Percentiles rank a stretch among this genome's conserved stretches.
These are phyloP conservation scores for Heteromurus nitidus DNA, from an alignment of 2,888 invertebrate genomes.

Conservation along the genomic window DNA sequence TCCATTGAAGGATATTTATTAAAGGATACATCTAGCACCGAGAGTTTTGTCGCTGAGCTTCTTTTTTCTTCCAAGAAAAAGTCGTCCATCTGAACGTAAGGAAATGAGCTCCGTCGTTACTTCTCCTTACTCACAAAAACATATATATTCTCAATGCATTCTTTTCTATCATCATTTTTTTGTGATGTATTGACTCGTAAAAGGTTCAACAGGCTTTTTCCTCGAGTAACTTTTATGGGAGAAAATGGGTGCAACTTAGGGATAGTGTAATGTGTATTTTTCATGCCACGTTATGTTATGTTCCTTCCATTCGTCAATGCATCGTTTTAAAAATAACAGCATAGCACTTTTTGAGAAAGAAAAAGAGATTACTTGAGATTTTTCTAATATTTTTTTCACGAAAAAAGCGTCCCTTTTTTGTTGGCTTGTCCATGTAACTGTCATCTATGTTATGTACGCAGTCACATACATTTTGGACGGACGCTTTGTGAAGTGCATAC, in stretches of 20 bases:
- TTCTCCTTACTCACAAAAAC: too few species aligned
- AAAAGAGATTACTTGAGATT: not conserved
- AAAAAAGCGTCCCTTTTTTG: not conserved
- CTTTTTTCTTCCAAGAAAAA: not conserved
- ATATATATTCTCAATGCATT: too few species aligned
- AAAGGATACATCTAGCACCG: not conserved
- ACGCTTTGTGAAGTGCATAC: not conserved
- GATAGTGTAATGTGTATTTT: too few species aligned
- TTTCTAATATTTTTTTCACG: not conserved
- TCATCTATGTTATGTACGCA: not conserved
- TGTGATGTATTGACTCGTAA: too few species aligned
- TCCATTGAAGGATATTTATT: not conserved
- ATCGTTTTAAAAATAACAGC: too few species aligned
- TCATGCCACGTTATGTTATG: too few species aligned
- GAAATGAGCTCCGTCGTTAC: not conserved
- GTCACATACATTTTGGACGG: too few species aligned
- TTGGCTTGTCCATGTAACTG: not conserved
- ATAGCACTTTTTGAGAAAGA: not conserved
- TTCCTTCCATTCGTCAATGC: too few species aligned
- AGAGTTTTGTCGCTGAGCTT: not conserved
- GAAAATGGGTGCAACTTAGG: too few species aligned
- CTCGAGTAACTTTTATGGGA: too few species aligned
- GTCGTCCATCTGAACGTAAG: not conserved
- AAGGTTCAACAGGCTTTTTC: too few species aligned
- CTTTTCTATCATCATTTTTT: too few species aligned